Percentiles rank a stretch among this genome's conserved stretches.
Evolutionary conservation across 2,888 invertebrate species (phyloP).

Genomic region (Esperia sulphurella): DNA sequence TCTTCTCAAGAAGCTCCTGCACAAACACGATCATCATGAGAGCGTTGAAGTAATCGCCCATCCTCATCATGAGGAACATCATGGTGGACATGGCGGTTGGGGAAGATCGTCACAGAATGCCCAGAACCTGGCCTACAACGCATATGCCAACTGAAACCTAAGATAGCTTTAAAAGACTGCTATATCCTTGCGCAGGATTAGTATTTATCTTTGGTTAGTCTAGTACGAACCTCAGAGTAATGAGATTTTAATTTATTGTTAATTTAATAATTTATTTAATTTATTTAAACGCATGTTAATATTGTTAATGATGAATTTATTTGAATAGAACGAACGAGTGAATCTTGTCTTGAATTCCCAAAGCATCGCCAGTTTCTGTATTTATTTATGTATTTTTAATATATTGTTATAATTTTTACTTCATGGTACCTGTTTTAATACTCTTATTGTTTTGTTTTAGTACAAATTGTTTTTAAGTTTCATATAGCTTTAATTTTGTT

Average conservation of each 20-base stretch:
- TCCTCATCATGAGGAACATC: constrained; percentile 81
- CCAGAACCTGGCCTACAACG: constrained; percentile 86
- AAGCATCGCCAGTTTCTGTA: constrained; percentile 35
- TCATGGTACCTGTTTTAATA: constrained; percentile 58
- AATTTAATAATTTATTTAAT: constrained; percentile 52
- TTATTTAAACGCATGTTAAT: constrained; percentile 32
- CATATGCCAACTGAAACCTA: constrained; percentile 73
- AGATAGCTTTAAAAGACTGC: constrained; percentile 35
- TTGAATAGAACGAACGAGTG: constrained; percentile 43
- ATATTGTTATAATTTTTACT: constrained; percentile 23
- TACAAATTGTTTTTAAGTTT: constrained; percentile 49
- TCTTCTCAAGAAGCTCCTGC: constrained; percentile 80
- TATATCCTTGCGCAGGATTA: constrained; percentile 20
- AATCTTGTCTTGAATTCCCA: constrained; percentile 51
- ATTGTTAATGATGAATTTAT: constrained; percentile 14
- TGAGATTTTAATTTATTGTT: constrained; percentile 63
- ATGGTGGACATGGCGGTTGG: constrained; percentile 78
- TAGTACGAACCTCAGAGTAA: constrained; percentile 64
- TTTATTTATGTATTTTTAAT: constrained; percentile 14
- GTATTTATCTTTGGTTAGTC: constrained; percentile 38
- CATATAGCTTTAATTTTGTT: constrained; percentile 54
- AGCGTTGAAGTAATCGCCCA: constrained; percentile 89
- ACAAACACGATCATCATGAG: constrained; percentile 83
- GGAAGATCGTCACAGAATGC: constrained; percentile 83
- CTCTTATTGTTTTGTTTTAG: constrained; percentile 40